Base-by-base conservation (phyloP, 2,888 invertebrate genomes). In the Parochlus steinenii region DNA sequence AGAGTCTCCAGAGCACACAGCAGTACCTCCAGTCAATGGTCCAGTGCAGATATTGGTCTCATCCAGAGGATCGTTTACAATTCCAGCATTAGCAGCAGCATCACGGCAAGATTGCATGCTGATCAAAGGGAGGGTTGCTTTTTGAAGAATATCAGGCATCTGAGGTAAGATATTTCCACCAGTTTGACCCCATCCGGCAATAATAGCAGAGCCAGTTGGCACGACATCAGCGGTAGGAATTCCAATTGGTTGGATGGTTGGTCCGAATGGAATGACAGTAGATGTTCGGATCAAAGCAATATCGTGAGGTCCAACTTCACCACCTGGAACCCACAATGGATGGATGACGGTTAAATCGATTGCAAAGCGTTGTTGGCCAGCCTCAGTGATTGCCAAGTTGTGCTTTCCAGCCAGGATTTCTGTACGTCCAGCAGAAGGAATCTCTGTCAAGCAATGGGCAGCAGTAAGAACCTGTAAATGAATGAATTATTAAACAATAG, bases 201-300 rank as follows among this genome's bases (percentile, higher is more conserved):
- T 31, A 3, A 50, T 23, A 17, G n/a, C 30, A 7, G 22, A 1
- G 5, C 36, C 36, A 17, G 23, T 20, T 17, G 36, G 36, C 10
- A 12, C 8, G 2, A 16, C 11, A 4, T 10, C 23, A 5, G 33
- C 44, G 6, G 39, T 35, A 16, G 64, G 63, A 39, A 64, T 42
- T 7, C 44, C 44, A 11, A 61, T 55, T 5, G 58, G 47, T 30
- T 49, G 46, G 5, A 62, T 54, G 8, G 38, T 39, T 7, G 49
- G 42, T 35, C 51, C 53, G 39, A 54, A 52, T 7, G 39, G 39
- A 24, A 56, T 50, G 2, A 53, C 41, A 24, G 45, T 33, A 16
- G 42, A 44, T 7, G 53, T 45, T 40, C 50, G 50, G 38, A 71
- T 43, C 2, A 71, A 34, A 18, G 65, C 69, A 42, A 71, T 65